These are phyloP conservation scores for Urocolius indicus DNA, from an alignment of 2,113 vertebrate genomes.

Conservation along the genomic window DNA sequence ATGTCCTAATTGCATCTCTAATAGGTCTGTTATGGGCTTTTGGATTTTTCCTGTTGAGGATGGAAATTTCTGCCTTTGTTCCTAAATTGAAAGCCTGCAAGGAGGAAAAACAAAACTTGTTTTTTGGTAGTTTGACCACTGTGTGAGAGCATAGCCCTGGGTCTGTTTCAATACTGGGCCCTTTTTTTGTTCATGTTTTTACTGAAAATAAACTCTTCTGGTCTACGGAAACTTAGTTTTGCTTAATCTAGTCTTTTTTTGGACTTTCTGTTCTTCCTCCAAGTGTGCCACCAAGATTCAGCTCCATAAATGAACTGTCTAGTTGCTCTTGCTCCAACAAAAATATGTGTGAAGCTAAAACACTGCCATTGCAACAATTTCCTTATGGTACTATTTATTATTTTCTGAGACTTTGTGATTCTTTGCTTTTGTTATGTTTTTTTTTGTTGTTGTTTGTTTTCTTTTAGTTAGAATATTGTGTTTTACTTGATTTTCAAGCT, in stretches of 20 bases:
- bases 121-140: background rate
- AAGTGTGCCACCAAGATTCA: background rate
- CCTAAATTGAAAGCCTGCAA: background rate
- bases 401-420: background rate
- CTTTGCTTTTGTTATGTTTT: background rate
- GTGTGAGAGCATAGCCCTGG: accelerated
- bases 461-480: background rate
- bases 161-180: background rate
- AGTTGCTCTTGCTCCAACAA: background rate
- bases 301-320: background rate
- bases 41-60: background rate
- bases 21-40: background rate
- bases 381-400: background rate
- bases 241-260: background rate
- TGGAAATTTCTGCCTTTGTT: background rate
- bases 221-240: background rate
- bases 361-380: background rate
- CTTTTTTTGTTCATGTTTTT: background rate
- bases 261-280: background rate
- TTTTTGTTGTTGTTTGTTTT: background rate
- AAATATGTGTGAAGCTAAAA: background rate
- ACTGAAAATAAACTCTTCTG: background rate
- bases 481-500: background rate
- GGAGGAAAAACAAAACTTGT: background rate
- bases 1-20: background rate